These are phyloP conservation scores for Ladona fulva DNA, from an alignment of 1,140 invertebrate species.

Conservation along the genomic window DNA sequence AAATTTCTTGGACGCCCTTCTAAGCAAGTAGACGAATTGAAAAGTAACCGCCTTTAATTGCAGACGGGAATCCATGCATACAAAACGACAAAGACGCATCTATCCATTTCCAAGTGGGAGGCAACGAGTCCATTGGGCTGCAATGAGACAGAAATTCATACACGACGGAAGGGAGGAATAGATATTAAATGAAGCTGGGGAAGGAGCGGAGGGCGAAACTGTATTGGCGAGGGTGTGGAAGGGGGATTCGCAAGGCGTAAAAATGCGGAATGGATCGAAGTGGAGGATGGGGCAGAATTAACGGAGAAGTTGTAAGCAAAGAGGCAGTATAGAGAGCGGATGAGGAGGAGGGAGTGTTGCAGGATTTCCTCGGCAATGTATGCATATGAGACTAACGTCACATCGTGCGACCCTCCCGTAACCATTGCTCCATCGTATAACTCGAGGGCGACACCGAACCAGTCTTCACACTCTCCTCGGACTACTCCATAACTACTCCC, in stretches of 20 bases:
- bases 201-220: neutral
- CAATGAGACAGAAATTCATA: too few species aligned
- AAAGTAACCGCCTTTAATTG: too few species aligned
- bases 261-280: neutral
- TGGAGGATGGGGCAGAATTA: neutral
- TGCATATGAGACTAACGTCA: constrained; percentile 5
- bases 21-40: too few species aligned
- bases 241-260: neutral
- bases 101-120: too few species aligned
- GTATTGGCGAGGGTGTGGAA: neutral
- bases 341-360: neutral
- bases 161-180: neutral
- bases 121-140: too few species aligned
- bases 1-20: too few species aligned
- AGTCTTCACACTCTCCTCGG: neutral
- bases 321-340: neutral
- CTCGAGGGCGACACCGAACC: neutral
- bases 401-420: neutral
- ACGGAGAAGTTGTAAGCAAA: constrained; percentile 4
- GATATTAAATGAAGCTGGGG: neutral
- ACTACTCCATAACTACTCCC: neutral
- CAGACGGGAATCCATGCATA: too few species aligned
- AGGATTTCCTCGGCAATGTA: neutral
- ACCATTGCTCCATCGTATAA: neutral
- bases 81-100: too few species aligned